Evolutionary conservation across 1,140 invertebrate genomes (phyloP), one percentile per base, ranked within the genome.

Genomic region (Triops longicaudatus): DNA sequence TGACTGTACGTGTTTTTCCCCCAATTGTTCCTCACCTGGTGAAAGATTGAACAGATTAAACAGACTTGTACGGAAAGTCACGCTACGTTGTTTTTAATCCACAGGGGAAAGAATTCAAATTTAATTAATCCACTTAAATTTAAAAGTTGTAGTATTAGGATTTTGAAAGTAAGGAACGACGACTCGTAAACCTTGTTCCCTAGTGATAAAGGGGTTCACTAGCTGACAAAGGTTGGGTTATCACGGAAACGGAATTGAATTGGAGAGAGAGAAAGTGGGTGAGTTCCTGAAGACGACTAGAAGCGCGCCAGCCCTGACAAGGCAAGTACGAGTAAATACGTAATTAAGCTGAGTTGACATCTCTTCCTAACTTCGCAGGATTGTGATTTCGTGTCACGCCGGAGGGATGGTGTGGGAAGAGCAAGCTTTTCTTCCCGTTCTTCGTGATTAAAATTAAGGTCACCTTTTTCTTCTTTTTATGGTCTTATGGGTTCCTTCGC

Each of bases 191-290:
- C 50, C 22, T 5, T 63, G 50, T 63, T 63, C 17, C 50, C 50
- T 14, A 63, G 50, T 63, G 50, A 7, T 63, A 63, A 63, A 63
- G 50, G 14, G 9, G 44, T n/a, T 63, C 22, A n/a, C 50, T 17
- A 7, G 50, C 17, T 63, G 50, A 63, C 50, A 63, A 63, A 63
- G 50, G 50, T 63, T 63, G 50, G 31, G 50, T 63, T 63, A 63
- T 63, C 50, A 63, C 50, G 50, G 50, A 63, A 63, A 63, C 50
- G 50, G 50, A 63, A 63, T 63, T 63, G 50, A 22, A 63, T 63
- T 63, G 50, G 50, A 63, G 50, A 22, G 50, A 63, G 50, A 63
- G 50, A 63, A 63, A 63, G 50, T 22, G 50, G 22, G 14, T 22
- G 50, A 63, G n/a, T 63, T 63, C 17, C 50, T 12, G 22, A 22